Evolutionary conservation across 2,113 vertebrate species (phyloP).

Genomic region (Gallinago undulata): DNA sequence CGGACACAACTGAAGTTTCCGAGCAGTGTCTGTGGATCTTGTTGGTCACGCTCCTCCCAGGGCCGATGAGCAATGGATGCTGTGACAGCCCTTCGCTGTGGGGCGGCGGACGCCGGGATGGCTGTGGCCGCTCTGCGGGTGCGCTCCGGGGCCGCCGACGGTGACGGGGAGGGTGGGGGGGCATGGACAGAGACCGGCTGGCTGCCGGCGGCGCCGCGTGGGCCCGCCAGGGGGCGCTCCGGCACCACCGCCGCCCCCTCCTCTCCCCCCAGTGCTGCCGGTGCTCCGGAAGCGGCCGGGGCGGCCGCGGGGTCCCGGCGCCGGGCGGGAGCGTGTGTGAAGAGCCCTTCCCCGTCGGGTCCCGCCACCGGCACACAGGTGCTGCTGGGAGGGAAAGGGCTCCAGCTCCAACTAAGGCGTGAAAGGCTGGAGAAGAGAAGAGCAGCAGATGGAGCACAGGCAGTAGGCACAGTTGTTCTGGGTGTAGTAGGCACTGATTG

Average conservation of each 20-base stretch:
- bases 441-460: not conserved
- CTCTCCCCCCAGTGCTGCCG: not conserved
- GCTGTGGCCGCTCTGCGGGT: not conserved
- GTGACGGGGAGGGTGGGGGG: too few species aligned
- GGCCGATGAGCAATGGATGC: not conserved
- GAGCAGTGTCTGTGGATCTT: fast-evolving
- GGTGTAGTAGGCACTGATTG: fast-evolving
- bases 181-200: not conserved
- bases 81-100: not conserved
- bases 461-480: not conserved
- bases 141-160: not conserved
- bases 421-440: not conserved
- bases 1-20: not conserved
- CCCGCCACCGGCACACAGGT: not conserved
- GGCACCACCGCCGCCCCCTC: not conserved
- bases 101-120: not conserved
- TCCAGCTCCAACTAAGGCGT: fast-evolving
- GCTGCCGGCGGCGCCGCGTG: not conserved
- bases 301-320: not conserved
- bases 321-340: not conserved
- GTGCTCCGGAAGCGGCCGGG: too few species aligned
- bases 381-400: not conserved
- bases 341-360: too few species aligned
- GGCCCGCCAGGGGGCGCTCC: not conserved
- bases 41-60: not conserved